Percentiles rank a stretch among this genome's conserved stretches.
These are phyloP conservation scores for Ganaspis brasiliensis DNA, from an alignment of 2,888 invertebrate species.

Conservation along the genomic window DNA sequence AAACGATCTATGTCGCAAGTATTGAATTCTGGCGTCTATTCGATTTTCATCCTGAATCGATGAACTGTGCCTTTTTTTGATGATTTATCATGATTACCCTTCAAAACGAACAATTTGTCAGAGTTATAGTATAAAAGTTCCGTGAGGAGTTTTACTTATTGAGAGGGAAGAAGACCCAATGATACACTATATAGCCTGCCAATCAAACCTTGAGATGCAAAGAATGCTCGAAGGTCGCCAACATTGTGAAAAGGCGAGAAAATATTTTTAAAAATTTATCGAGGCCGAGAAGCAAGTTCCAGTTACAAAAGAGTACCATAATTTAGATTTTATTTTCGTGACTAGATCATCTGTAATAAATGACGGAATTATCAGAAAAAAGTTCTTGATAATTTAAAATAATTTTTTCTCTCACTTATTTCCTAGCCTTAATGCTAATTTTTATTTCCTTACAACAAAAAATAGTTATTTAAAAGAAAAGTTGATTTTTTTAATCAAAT, in stretches of 20 bases:
- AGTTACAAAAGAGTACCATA: background rate
- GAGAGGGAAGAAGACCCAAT: background rate
- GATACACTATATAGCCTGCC: constrained; percentile 29
- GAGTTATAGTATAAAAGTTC: background rate
- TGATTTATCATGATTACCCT: constrained; percentile 38
- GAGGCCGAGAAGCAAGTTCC: background rate
- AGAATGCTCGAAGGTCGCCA: constrained; percentile 35
- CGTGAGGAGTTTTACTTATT: background rate
- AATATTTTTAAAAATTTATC: constrained; percentile 29
- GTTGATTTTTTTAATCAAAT: no score
- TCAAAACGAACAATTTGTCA: background rate
- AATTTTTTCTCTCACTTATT: no score
- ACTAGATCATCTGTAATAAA: background rate
- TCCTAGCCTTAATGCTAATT: no score
- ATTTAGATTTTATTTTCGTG: background rate
- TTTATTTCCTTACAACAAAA: no score
- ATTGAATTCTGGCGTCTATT: constrained; percentile 25
- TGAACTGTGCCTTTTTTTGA: background rate
- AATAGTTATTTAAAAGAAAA: no score
- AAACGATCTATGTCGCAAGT: constrained; percentile 28
- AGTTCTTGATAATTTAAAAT: no score
- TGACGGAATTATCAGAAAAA: no score
- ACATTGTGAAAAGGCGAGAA: constrained; percentile 27
- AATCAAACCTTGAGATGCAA: constrained; percentile 30
- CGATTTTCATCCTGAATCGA: constrained; percentile 30